Evolutionary conservation across 2,797 vertebrate genomes (phyloP).

Genomic region (Siniperca undulata): DNA sequence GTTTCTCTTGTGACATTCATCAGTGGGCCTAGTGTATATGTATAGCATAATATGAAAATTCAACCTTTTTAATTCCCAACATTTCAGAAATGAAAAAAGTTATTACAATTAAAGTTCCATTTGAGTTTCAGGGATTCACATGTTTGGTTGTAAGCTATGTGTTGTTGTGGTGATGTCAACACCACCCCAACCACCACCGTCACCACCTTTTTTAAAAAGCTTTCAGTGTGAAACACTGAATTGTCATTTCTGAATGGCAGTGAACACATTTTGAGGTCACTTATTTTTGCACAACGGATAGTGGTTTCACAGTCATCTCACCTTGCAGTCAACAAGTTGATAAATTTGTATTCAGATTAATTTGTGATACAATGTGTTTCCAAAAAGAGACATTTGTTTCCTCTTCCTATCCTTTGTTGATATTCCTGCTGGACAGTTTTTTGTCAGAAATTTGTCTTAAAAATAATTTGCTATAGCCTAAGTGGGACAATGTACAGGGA

Average conservation of each 20-base stretch:
- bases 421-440: neutral
- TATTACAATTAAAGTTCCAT: neutral
- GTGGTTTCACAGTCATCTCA: constrained; percentile 15
- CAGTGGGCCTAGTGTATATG: neutral
- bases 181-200: neutral
- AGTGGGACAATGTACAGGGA: neutral
- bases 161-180: constrained; percentile 15
- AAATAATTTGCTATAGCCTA: neutral
- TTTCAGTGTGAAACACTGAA: constrained; percentile 20
- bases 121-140: neutral
- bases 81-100: neutral
- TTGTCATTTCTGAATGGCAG: constrained; percentile 32
- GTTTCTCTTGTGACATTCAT: neutral
- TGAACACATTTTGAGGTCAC: neutral
- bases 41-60: neutral
- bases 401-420: neutral
- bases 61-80: neutral
- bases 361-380: neutral
- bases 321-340: neutral
- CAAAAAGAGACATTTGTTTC: neutral
- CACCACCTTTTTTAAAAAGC: constrained; percentile 21
- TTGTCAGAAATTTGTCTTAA: neutral
- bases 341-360: neutral
- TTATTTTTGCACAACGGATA: neutral
- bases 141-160: constrained; percentile 16